Evolutionary conservation across 2,797 vertebrate genomes (phyloP).

Genomic region (Dendrocincla tyrannina): DNA sequence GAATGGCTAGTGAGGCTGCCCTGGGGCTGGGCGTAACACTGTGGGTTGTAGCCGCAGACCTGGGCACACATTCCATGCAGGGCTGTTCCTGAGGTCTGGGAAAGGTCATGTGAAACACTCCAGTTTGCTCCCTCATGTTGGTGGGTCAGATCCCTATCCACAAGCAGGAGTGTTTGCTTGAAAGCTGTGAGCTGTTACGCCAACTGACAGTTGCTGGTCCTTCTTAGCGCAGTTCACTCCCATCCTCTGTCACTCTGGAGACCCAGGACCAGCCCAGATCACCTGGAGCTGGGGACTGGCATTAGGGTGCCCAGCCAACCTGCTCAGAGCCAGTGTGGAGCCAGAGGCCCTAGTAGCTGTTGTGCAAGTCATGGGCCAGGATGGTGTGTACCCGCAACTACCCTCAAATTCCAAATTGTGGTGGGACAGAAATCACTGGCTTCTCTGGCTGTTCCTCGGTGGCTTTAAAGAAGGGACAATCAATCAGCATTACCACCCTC

Average conservation of each 20-base stretch:
- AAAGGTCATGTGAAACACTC: not conserved
- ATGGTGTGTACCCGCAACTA: rapidly evolving
- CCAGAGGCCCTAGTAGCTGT: not conserved
- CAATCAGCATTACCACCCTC: not conserved
- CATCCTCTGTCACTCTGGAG: not conserved
- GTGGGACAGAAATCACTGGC: not conserved
- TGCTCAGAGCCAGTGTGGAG: not conserved
- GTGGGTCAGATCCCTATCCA: not conserved
- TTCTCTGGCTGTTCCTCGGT: not conserved
- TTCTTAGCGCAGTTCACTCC: not conserved
- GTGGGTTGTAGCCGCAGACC: not conserved
- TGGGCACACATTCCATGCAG: not conserved
- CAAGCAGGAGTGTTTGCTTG: not conserved
- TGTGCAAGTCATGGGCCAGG: not conserved
- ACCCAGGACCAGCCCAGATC: not conserved
- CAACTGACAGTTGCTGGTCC: not conserved
- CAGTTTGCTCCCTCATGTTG: not conserved
- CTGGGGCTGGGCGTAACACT: not conserved
- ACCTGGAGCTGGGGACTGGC: not conserved
- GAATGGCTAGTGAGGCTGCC: not conserved
- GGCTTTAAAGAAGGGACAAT: not conserved
- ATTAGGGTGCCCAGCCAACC: not conserved
- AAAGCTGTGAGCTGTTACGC: not conserved
- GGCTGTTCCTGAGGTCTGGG: not conserved
- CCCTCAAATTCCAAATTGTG: not conserved